Evolutionary conservation across 2,113 vertebrate species (phyloP).

Genomic region (Channa argus): DNA sequence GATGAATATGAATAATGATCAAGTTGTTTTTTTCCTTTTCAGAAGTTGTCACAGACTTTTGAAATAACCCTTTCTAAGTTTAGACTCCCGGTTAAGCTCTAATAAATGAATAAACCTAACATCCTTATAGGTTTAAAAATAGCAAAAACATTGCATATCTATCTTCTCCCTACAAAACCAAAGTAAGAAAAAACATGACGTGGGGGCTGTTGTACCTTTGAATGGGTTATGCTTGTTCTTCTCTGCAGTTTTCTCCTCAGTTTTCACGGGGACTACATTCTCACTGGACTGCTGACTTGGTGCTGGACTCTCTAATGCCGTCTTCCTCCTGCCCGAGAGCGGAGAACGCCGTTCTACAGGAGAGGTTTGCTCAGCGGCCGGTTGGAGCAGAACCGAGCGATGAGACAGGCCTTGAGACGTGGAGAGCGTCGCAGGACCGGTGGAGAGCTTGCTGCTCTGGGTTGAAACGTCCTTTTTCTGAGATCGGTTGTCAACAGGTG

Average conservation of each 20-base stretch:
- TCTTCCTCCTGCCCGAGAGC: conserved; percentile 80
- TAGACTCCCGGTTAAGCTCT: too few relatives aligned
- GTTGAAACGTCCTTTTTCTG: conserved; percentile 38
- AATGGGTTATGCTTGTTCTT: conserved; percentile 87
- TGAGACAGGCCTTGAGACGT: conserved; percentile 83
- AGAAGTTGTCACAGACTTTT: too few relatives aligned
- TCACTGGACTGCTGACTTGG: conserved; percentile 67
- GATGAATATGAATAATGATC: too few relatives aligned
- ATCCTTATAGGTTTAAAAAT: too few relatives aligned
- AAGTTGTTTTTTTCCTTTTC: too few relatives aligned
- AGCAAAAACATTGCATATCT: too few relatives aligned
- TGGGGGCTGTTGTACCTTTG: conserved; percentile 86
- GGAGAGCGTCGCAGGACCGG: conserved; percentile 58
- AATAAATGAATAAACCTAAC: too few relatives aligned
- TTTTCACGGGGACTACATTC: conserved; percentile 56
- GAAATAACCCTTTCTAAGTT: too few relatives aligned
- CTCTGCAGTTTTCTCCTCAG: conserved; percentile 77
- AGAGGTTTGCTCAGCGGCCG: conserved; percentile 69
- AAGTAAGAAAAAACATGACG: too few relatives aligned
- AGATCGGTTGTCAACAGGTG: conserved; percentile 25
- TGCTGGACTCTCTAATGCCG: conserved; percentile 81
- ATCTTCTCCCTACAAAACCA: too few relatives aligned
- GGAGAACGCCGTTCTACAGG: conserved; percentile 84
- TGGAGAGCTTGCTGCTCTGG: conserved; percentile 48
- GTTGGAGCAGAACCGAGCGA: conserved; percentile 72